Conservation (phyloP, 2,797 vertebrate genomes). For the Typhlichthys subterraneus region DNA sequence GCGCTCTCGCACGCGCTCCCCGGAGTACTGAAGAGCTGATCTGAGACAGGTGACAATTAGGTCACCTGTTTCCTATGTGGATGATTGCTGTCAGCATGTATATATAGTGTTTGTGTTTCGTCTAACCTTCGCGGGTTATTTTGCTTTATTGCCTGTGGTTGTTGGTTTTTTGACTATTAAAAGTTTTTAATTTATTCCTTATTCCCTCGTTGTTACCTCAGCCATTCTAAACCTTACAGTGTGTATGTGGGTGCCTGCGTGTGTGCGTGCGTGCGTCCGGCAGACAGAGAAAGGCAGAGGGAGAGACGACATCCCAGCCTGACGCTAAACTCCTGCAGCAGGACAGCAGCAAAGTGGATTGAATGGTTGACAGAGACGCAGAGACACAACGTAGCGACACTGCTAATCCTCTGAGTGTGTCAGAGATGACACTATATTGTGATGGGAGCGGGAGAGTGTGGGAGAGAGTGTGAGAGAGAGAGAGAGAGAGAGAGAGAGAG, state of each 20-base stretch:
- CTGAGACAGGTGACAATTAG: no score
- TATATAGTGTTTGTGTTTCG: no score
- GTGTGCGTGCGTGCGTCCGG: conserved; percentile 10
- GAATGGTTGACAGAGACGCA: conserved; percentile 65
- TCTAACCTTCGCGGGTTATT: no score
- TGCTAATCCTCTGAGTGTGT: conserved; percentile 71
- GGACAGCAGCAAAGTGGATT: conserved; percentile 69
- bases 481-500: background rate
- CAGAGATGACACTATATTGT: conserved; percentile 52
- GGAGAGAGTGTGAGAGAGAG: conserved; percentile 5
- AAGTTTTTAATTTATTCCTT: no score
- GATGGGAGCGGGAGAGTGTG: background rate
- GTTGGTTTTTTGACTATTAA: no score
- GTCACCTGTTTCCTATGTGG: no score
- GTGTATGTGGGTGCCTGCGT: background rate
- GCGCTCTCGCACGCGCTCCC: no score
- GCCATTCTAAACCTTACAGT: no score
- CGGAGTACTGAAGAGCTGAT: no score
- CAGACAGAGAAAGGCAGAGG: conserved; percentile 39
- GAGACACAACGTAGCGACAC: conserved; percentile 71
- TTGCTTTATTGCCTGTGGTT: no score
- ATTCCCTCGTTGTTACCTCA: no score
- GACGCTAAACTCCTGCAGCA: conserved; percentile 63
- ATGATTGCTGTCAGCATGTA: no score
- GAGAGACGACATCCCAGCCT: conserved; percentile 65